Evolutionary conservation across 37 sponge, comb jelly and placozoan species (phyloP).

Genomic region (Mnemiopsis leidyi): DNA sequence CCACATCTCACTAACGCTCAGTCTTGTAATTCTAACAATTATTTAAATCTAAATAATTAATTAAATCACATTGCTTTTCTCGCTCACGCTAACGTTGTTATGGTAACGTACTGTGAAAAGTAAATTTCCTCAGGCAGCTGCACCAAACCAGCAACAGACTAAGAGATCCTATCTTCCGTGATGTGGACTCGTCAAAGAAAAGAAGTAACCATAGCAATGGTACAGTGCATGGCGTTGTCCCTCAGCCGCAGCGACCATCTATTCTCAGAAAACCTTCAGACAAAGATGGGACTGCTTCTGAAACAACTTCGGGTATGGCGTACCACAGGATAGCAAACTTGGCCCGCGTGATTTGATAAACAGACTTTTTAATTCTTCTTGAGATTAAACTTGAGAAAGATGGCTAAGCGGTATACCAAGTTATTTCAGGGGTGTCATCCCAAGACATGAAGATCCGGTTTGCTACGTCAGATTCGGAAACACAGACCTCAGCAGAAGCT

Average conservation of each 20-base stretch:
- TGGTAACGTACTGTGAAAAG: too few relatives aligned
- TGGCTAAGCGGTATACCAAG: too few relatives aligned
- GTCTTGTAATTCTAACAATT: too few relatives aligned
- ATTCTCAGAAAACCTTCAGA: neutral
- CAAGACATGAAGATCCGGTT: conserved; percentile 25
- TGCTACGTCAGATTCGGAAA: conserved; percentile 15
- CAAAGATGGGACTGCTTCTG: neutral
- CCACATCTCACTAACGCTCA: too few relatives aligned
- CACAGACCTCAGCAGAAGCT: neutral
- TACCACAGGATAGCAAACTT: too few relatives aligned
- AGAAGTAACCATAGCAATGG: neutral
- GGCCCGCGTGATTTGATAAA: neutral
- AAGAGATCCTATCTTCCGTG: neutral
- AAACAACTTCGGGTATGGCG: neutral
- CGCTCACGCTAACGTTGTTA: too few relatives aligned
- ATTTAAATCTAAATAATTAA: too few relatives aligned
- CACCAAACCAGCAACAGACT: neutral
- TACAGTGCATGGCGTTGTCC: neutral
- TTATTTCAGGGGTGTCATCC: conserved; percentile 8
- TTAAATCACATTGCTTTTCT: too few relatives aligned
- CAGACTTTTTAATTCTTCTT: neutral
- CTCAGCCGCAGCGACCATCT: neutral
- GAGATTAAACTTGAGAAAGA: neutral
- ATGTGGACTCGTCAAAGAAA: neutral
- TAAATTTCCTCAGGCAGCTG: neutral